Evolutionary conservation across 2,888 invertebrate genomes (phyloP).

Genomic region (Coenonympha arcania): DNA sequence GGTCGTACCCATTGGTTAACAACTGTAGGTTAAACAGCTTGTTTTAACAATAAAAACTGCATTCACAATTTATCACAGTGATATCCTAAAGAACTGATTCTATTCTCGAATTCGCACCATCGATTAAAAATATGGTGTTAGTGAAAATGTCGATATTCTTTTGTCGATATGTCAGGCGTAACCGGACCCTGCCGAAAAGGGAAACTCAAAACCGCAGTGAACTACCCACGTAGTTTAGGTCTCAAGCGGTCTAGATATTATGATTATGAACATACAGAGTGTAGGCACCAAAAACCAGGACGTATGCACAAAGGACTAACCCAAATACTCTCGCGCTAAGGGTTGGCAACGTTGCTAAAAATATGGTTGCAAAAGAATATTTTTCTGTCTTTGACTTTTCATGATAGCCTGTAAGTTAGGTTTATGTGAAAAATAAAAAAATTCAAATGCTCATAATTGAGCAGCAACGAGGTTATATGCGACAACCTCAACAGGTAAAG

Average conservation of each 20-base stretch:
- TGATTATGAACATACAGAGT: conserved; percentile 29
- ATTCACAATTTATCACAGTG: too few relatives aligned
- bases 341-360: neutral
- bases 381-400: too few relatives aligned
- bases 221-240: conserved; percentile 26
- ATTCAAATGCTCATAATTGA: too few relatives aligned
- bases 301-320: conserved; percentile 32
- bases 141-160: conserved; percentile 18
- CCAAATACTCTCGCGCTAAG: conserved; percentile 29
- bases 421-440: too few relatives aligned
- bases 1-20: too few relatives aligned
- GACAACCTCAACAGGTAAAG: too few relatives aligned
- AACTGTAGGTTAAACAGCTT: too few relatives aligned
- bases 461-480: too few relatives aligned
- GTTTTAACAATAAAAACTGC: too few relatives aligned
- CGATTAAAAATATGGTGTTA: neutral
- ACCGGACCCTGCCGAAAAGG: conserved; percentile 24
- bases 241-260: conserved; percentile 30
- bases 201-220: conserved; percentile 26
- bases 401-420: too few relatives aligned
- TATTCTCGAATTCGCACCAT: neutral
- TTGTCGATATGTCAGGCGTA: conserved; percentile 28
- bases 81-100: neutral
- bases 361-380: too few relatives aligned
- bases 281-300: conserved; percentile 28